A percentile compares a stretch with the other conserved stretches of the same genome.
Evolutionary conservation across 2,888 invertebrate genomes (phyloP).

Genomic region (Idaea dimidiata): DNA sequence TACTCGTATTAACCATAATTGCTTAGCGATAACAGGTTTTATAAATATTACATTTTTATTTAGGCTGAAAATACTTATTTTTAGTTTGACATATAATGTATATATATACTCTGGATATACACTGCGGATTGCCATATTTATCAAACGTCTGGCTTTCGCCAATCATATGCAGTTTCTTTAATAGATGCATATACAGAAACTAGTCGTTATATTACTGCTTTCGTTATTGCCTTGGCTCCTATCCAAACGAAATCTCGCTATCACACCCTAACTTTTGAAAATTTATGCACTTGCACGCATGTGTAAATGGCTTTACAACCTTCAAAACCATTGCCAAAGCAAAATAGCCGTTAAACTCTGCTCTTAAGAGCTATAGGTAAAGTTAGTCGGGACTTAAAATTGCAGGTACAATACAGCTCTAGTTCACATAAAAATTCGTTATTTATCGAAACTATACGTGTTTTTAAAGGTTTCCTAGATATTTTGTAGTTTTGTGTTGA

Average conservation of each 20-base stretch:
- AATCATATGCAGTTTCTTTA: not conserved
- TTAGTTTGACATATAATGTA: no score
- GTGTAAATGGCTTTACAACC: conserved; percentile 26
- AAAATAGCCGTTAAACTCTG: not conserved
- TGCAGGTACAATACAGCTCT: not conserved
- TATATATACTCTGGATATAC: no score
- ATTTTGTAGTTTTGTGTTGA: not conserved
- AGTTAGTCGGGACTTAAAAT: not conserved
- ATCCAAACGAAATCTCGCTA: conserved; percentile 39
- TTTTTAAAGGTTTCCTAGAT: not conserved
- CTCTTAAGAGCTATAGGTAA: not conserved
- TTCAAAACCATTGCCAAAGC: conserved; percentile 32
- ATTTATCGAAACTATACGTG: not conserved
- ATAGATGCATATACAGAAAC: not conserved
- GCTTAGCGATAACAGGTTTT: no score
- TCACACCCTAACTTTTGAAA: conserved; percentile 28
- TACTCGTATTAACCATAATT: no score
- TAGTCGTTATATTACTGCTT: not conserved
- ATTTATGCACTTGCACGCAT: conserved; percentile 36
- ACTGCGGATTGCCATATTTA: no score
- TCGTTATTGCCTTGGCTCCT: conserved; percentile 34
- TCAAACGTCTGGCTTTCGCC: not conserved
- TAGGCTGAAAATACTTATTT: no score
- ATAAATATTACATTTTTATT: no score
- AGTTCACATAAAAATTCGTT: conserved; percentile 1